A percentile compares a stretch with the other conserved stretches of the same genome.
phyloP scores from a whole-genome alignment of 2,113 vertebrate species.

The Bufo bufo region DNA sequence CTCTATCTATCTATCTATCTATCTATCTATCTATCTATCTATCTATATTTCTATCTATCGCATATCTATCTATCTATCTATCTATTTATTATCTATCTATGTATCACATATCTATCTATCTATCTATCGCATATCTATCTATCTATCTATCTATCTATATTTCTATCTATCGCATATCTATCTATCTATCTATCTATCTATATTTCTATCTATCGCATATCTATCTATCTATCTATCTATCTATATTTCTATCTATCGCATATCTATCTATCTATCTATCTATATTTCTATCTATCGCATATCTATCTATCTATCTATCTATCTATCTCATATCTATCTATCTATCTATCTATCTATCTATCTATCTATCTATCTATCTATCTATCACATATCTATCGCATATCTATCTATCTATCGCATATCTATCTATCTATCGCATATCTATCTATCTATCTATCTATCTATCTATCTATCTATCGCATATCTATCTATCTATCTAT shows the following conservation, averaged over 20 bases:
- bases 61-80: too few relatives aligned
- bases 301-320: constrained; percentile 1
- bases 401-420: too few relatives aligned
- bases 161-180: not conserved
- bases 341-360: not conserved
- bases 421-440: not conserved
- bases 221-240: not conserved
- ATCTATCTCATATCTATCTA: too few relatives aligned
- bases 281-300: not conserved
- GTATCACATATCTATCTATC: too few relatives aligned
- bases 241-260: not conserved
- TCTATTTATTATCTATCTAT: too few relatives aligned
- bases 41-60: too few relatives aligned
- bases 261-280: not conserved
- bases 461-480: not conserved
- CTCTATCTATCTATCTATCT: not conserved
- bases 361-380: too few relatives aligned
- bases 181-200: not conserved
- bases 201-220: not conserved
- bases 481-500: not conserved
- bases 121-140: too few relatives aligned
- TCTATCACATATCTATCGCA: too few relatives aligned
- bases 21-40: too few relatives aligned
- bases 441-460: not conserved
- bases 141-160: too few relatives aligned